These are phyloP conservation scores for Andrena trimmerana DNA, from an alignment of 2,888 invertebrate species.

Conservation along the genomic window DNA sequence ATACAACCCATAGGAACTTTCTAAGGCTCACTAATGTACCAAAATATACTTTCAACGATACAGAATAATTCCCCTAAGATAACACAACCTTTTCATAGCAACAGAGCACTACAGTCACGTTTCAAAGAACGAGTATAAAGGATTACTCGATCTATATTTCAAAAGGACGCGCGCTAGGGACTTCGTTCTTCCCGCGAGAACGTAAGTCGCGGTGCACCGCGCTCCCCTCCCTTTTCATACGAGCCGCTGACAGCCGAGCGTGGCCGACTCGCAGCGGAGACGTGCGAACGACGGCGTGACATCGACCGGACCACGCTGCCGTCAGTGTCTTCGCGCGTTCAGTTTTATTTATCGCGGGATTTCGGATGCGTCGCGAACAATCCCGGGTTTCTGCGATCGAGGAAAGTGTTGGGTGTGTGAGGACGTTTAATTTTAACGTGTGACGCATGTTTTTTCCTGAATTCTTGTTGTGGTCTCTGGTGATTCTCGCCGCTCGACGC, in stretches of 20 bases:
- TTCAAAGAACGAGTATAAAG: neutral
- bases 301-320: slow-evolving; percentile 53
- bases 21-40: too few relatives aligned
- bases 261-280: slow-evolving; percentile 41
- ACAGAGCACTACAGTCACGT: neutral
- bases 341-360: slow-evolving; percentile 15
- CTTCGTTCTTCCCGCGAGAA: slow-evolving; percentile 18
- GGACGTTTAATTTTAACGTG: neutral
- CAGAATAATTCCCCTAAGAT: neutral
- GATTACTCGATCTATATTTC: neutral
- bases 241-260: neutral
- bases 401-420: neutral
- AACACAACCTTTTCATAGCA: neutral
- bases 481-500: neutral
- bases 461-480: neutral
- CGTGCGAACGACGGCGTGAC: slow-evolving; percentile 47
- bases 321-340: slow-evolving; percentile 40
- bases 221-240: neutral
- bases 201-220: neutral
- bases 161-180: neutral
- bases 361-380: neutral
- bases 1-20: too few relatives aligned
- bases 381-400: neutral
- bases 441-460: neutral
- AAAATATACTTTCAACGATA: neutral